Base-by-base conservation (phyloP, 2,113 vertebrate genomes). In the Takifugu bimaculatus region DNA sequence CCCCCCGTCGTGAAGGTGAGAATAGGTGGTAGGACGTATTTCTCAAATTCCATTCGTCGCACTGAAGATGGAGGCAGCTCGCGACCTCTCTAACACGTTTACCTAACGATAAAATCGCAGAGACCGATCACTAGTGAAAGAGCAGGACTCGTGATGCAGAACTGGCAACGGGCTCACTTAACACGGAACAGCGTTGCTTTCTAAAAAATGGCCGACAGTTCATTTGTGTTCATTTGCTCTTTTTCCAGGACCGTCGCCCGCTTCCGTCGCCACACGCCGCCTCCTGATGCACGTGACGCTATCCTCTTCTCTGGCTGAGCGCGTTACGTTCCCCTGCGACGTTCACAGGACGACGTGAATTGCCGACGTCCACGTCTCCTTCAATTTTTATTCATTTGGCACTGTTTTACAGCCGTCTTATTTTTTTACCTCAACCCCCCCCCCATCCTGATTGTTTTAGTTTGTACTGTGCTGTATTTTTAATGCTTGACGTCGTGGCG, bases 241-340 rank as follows among this genome's bases (percentile, higher is more conserved):
- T 85, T 69, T 88, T 91, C 75, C 91, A 92, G 89, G 90, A 88
- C 85, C 57, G 82, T 83, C 75, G 82, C 84, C 68, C 82, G 39
- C 57, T 85, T 87, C 76, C 84, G 80, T 87, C 79, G 81, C 74
- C 85, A 39, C 77, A 74, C 73, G 85, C 88, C 71, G 79, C 86
- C 86, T 85, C 87, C 87, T 83, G 91, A 83, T 89, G 90, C 83
- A 85, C 85, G 84, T 81, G 86, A 82, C 82, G 77, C 85, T 87
- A 79, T 87, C 77, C 64, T 78, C 82, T 78, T 77, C 80, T 90
- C 88, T 88, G 91, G 83, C 91, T 81, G 86, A 89, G 83, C 87
- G 91, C 91, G 91, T 91, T 90, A 69, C 72, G 88, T 90, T 90
- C 82, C 77, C 75, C 88, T 88, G 80, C 83, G 75, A 80, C 63